phyloP scores from a whole-genome alignment of 2,113 vertebrate species.

The Ammodramus savannarum region DNA sequence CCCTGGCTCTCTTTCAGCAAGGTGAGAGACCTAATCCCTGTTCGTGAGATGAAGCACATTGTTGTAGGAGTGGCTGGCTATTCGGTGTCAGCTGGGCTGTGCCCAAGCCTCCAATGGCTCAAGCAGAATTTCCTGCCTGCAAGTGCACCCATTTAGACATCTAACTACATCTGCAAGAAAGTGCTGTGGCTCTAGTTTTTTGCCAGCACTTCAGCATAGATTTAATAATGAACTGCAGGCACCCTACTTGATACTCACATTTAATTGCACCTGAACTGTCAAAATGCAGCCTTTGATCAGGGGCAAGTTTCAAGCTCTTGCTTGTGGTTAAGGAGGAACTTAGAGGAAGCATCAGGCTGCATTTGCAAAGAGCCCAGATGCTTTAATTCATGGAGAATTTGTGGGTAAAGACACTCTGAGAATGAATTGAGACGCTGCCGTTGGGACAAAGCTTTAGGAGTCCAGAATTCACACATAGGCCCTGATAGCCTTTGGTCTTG shows the following conservation, averaged over 20 bases:
- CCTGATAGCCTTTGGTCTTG: not conserved
- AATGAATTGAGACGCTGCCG: not conserved
- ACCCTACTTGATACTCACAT: not conserved
- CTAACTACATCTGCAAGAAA: not conserved
- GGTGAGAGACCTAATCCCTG: not conserved
- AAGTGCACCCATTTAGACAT: not conserved
- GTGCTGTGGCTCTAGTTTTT: not conserved
- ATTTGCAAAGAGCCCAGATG: not conserved
- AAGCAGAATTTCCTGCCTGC: not conserved
- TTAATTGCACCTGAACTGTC: constrained; percentile 36
- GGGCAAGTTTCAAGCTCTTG: not conserved
- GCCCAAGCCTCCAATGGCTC: not conserved
- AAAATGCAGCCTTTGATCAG: constrained; percentile 24
- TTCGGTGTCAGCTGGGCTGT: not conserved
- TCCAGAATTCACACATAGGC: not conserved
- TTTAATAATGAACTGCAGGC: not conserved
- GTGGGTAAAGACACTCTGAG: not conserved
- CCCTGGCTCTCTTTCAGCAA: not conserved
- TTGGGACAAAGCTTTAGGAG: not conserved
- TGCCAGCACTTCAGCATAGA: not conserved
- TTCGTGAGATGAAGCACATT: not conserved
- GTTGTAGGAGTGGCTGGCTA: not conserved
- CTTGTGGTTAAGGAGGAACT: not conserved
- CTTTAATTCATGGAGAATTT: not conserved
- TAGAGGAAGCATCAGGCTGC: not conserved